Evolutionary conservation across 2,888 invertebrate genomes (phyloP), one percentile per base, ranked within the genome.

Genomic region (Lordiphosa fenestrarum): DNA sequence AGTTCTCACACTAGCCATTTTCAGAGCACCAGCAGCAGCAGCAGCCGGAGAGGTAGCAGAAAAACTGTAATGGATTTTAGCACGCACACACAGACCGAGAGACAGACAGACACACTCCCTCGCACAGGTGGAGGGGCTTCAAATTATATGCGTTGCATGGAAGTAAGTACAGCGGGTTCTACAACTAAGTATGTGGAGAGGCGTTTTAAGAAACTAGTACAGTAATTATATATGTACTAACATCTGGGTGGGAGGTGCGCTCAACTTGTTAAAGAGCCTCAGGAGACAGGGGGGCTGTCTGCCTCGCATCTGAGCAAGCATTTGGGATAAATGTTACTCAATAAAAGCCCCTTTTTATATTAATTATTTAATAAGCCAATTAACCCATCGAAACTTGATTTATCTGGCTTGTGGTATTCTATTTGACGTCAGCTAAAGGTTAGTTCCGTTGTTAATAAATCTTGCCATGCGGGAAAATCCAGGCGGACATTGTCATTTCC

Each of bases 1-100:
- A 80, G 84, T 80, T 80, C 80, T 83, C 80, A 80, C 80, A 85
- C 85, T 71, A 81, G 78, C 66, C 58, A 80, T 80, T 80, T 69
- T 55, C 60, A 53, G 55, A 66, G 66, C 58, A 52, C 48, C 37
- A 48, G 15, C 52, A 62, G 51, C 53, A 48, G 41, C 50, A 58
- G 25, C 44, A 44, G 30, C 46, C 42, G 40, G 42, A 66, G 53
- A 39, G 69, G 58, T 58, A 51, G 54, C 63, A 82, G 78, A 69
- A 61, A 71, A 84, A 78, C 53, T 66, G 44, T 81, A 85, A 80
- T 81, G 77, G 77, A 85, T 81, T 85, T 81, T 67, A 85, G 71
- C 85, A 80, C 81, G 81, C 84, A 85, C 81, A 80, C 53, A 65
- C 50, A 53, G 19, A 44, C 42, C 46, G 41, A 46, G 37, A 25